These are phyloP conservation scores for Furcifer pardalis DNA, from an alignment of 2,797 vertebrate genomes.

Conservation along the genomic window DNA sequence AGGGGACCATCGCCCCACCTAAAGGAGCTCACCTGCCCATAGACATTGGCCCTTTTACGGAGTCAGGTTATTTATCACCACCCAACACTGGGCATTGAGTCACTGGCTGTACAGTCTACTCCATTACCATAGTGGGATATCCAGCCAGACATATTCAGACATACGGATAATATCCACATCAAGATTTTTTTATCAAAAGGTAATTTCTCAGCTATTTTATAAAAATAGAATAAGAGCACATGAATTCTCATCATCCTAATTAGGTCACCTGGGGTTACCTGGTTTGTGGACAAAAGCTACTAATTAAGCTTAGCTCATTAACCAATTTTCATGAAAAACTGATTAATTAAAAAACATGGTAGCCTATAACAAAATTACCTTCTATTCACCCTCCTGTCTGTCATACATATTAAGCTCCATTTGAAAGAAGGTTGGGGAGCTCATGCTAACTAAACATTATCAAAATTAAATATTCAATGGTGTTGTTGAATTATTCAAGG, in stretches of 20 bases:
- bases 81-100: no score
- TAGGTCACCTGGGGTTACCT: constrained; percentile 64
- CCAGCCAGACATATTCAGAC: no score
- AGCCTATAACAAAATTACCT: constrained; percentile 50
- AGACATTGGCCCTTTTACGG: no score
- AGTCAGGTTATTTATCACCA: no score
- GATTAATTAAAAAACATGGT: constrained; percentile 65
- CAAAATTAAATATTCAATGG: constrained; percentile 72
- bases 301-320: constrained; percentile 72
- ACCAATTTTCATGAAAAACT: constrained; percentile 67
- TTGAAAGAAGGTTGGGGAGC: constrained; percentile 57
- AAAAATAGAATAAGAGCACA: constrained; percentile 53
- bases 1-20: no score
- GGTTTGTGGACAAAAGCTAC: constrained; percentile 68
- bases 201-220: constrained; percentile 58
- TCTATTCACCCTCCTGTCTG: constrained; percentile 31
- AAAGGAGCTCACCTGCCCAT: no score
- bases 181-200: constrained; percentile 20
- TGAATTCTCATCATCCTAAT: constrained; percentile 62
- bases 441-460: constrained; percentile 71
- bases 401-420: constrained; percentile 50
- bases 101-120: no score
- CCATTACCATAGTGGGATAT: no score
- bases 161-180: constrained; percentile 30
- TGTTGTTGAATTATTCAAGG: constrained; percentile 71